Conservation (phyloP, 2,797 vertebrate species). For the Coendou prehensilis region DNA sequence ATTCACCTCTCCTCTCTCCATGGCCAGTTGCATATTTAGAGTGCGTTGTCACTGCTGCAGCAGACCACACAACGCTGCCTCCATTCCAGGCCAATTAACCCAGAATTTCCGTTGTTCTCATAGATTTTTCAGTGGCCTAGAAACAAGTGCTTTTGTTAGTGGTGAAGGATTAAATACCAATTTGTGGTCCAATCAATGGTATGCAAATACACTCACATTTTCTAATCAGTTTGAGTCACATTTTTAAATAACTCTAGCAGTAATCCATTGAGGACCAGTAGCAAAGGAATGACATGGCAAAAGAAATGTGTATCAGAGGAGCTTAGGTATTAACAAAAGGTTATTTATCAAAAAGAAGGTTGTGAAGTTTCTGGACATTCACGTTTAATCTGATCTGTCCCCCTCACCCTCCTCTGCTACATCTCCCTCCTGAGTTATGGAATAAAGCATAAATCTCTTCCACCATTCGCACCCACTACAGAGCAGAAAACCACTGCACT, state of each 20-base stretch:
- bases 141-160: not conserved
- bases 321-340: not conserved
- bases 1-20: not conserved
- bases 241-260: not conserved
- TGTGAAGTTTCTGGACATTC: not conserved
- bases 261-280: not conserved
- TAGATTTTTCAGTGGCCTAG: not conserved
- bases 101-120: not conserved
- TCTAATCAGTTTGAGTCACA: not conserved
- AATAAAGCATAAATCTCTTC: not conserved
- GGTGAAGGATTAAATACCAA: not conserved
- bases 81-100: not conserved
- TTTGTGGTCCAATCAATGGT: not conserved
- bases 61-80: not conserved
- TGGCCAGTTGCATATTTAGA: not conserved
- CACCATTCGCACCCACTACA: not conserved
- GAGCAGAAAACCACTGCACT: not conserved
- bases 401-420: not conserved
- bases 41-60: fast-evolving
- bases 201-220: not conserved
- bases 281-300: not conserved
- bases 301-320: not conserved
- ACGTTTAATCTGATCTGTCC: not conserved
- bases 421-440: not conserved
- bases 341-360: not conserved